Conservation (phyloP, 1,140 invertebrate species). For the Uloborus diversus region DNA sequence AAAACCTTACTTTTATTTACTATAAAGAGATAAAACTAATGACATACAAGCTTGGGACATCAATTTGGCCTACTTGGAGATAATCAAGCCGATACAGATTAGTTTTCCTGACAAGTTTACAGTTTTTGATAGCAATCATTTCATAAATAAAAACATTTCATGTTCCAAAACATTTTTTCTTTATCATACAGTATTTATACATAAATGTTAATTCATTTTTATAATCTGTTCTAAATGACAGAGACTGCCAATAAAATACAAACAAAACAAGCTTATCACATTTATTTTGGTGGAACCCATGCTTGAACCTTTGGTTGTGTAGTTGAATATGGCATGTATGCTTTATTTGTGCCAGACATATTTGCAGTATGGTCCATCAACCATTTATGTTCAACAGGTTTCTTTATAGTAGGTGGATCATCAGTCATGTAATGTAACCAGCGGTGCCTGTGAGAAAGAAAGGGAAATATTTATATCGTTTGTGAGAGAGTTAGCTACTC, state of each 20-base stretch:
- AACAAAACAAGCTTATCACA: neutral
- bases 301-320: conserved; percentile 83
- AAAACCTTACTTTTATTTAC: no score
- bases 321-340: conserved; percentile 90
- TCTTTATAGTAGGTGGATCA: conserved; percentile 71
- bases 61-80: no score
- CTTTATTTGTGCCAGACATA: conserved; percentile 75
- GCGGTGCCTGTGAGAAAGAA: conserved; percentile 65
- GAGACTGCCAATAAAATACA: neutral
- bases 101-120: no score
- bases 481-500: no score
- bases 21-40: no score
- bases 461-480: neutral
- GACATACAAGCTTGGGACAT: no score
- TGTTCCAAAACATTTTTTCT: no score
- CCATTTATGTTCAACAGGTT: conserved; percentile 77
- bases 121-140: no score
- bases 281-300: conserved; percentile 74
- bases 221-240: neutral
- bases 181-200: no score
- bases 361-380: conserved; percentile 86
- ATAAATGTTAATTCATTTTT: neutral
- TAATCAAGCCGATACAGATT: no score
- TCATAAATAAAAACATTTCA: no score
- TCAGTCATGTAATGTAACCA: conserved; percentile 89